Evolutionary conservation across 1,140 invertebrate genomes (phyloP), one percentile per base, ranked within the genome.

Genomic region (Drosophila equinoxialis): DNA sequence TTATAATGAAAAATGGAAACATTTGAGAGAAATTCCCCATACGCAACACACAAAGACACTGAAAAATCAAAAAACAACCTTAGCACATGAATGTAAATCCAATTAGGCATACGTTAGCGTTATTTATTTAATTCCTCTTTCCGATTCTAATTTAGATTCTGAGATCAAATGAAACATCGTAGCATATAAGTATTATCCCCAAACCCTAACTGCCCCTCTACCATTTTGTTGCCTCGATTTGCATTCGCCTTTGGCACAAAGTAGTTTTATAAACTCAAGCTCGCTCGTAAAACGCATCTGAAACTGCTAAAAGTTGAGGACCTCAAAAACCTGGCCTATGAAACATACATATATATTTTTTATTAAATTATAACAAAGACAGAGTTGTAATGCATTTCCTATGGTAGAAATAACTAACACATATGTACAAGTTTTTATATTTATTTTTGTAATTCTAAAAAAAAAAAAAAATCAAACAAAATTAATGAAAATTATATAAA

Each of bases 361-460:
- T 67, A 72, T 57, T 69, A 66, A 76, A 70, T 81, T 72, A 67
- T 6, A 45, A 62, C 11, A 51, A 48, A 48, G 42, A 64, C 67
- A 75, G 69, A 55, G 54, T 81, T 71, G 74, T 77, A 77, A 54
- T 82, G 76, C 79, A 82, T 86, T 86, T 86, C 83, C 83, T 87
- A 87, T 71, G 79, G 76, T 87, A 86, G 83, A 79, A 74, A 70
- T 79, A 83, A 86, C 83, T 79, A 87, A 86, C 83, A 79, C 79
- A 83, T 71, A 74, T 89, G 84, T 87, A 89, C 84, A 89, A 89
- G 84, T 89, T 89, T 87, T 87, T 89, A 89, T 83, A 89, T 89
- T 89, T 89, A 89, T 89, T 89, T 89, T 89, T 89, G 69, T 89
- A 89, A 84, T 78, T 77, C 80, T 80, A 86, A 86, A 63, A 45